Conservation (phyloP, 1,140 invertebrate species). For the Heterodera carotae region DNA sequence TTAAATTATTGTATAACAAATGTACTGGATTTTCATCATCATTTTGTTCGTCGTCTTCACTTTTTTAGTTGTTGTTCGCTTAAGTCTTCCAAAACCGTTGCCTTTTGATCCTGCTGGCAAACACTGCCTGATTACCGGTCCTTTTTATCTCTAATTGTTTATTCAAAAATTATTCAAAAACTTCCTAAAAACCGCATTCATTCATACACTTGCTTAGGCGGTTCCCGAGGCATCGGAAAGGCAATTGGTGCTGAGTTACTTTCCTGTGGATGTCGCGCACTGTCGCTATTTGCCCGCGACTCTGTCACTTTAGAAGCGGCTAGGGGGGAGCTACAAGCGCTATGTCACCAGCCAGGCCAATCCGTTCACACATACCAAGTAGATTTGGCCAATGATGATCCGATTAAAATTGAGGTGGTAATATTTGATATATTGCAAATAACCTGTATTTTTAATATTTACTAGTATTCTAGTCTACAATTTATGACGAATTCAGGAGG, state of each 20-base stretch:
- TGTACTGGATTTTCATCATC: conserved; percentile 24
- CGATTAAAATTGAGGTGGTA: conserved; percentile 35
- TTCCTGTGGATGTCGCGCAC: conserved; percentile 76
- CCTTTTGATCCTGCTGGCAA: conserved; percentile 48
- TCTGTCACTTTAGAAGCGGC: conserved; percentile 60
- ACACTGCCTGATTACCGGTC: conserved; percentile 53
- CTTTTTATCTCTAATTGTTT: conserved; percentile 27
- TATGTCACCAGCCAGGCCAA: conserved; percentile 34
- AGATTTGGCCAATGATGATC: conserved; percentile 39
- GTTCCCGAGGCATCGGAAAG: conserved; percentile 92
- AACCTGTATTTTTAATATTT: too few relatives aligned
- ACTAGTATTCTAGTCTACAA: conserved; percentile 28
- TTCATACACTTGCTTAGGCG: conserved; percentile 72
- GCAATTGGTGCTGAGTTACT: conserved; percentile 78
- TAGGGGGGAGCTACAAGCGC: conserved; percentile 28
- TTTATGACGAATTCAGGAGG: conserved; percentile 3
- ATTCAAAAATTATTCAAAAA: conserved; percentile 37
- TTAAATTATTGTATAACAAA: too few relatives aligned
- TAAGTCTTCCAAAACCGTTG: conserved; percentile 27
- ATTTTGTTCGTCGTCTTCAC: conserved; percentile 5
- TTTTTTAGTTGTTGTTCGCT: conserved; percentile 17
- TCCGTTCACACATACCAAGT: conserved; percentile 39
- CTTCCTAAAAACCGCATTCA: background rate
- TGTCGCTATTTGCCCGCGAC: conserved; percentile 85
- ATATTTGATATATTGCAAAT: too few relatives aligned